phyloP scores from a whole-genome alignment of 2,113 vertebrate species.

The Cariama cristata region DNA sequence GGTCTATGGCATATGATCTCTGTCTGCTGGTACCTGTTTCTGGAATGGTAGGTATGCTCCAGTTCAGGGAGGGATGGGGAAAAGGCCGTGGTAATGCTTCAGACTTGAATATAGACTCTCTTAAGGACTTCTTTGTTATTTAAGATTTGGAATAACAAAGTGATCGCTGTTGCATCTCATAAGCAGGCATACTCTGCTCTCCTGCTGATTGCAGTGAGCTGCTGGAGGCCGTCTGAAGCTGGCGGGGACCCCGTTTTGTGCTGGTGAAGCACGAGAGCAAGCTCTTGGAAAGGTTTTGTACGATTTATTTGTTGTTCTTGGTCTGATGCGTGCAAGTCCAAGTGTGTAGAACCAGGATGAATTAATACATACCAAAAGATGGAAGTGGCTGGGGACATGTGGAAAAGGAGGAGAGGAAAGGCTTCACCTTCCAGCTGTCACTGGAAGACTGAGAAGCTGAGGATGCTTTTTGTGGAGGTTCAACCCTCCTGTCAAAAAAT shows the following conservation, averaged over 20 bases:
- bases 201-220: neutral
- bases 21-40: neutral
- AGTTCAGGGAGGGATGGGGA: neutral
- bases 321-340: neutral
- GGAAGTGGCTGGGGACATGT: neutral
- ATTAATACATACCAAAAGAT: accelerated
- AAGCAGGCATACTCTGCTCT: too few relatives aligned
- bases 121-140: neutral
- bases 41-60: neutral
- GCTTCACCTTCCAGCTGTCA: neutral
- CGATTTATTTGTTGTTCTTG: neutral
- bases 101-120: too few relatives aligned
- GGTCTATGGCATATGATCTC: neutral
- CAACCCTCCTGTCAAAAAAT: neutral
- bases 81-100: neutral
- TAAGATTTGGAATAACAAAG: neutral
- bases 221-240: neutral
- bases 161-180: neutral
- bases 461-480: neutral
- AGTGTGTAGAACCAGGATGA: neutral
- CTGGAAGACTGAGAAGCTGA: neutral
- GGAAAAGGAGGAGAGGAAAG: neutral
- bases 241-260: accelerated
- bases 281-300: neutral
- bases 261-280: neutral